Conservation (phyloP, 2,888 invertebrate species). For the Ceriagrion tenellum region DNA sequence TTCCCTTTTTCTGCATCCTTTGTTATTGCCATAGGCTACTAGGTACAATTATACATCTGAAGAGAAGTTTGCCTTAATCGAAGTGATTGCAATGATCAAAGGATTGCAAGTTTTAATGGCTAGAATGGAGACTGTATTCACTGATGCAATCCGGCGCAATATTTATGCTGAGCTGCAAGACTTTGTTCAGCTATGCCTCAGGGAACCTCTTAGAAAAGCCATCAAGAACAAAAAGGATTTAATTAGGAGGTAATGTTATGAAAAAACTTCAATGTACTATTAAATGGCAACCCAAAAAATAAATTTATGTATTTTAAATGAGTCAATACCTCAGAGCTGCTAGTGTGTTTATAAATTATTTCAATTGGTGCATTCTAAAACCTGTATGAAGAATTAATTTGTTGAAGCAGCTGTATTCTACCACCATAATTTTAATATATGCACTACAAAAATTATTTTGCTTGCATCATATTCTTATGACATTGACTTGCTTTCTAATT, state of each 20-base stretch:
- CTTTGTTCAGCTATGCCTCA: slow-evolving; percentile 92
- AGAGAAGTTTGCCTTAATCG: slow-evolving; percentile 98
- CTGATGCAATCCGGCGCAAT: slow-evolving; percentile 92
- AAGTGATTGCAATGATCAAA: slow-evolving; percentile 99
- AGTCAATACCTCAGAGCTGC: too few species aligned
- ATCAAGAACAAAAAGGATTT: slow-evolving; percentile 99
- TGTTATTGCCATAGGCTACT: slow-evolving; percentile 84
- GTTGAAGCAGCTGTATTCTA: too few species aligned
- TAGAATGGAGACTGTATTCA: slow-evolving; percentile 97
- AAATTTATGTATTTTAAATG: too few species aligned
- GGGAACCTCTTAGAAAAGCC: slow-evolving; percentile 97
- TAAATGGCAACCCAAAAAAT: too few species aligned
- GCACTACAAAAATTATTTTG: too few species aligned
- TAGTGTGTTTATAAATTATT: too few species aligned
- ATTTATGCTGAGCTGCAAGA: slow-evolving; percentile 98
- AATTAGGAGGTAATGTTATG: slow-evolving; percentile 83
- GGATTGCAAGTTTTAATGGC: slow-evolving; percentile 98
- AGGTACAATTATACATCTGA: slow-evolving; percentile 98
- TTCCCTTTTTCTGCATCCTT: not conserved
- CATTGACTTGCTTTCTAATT: too few species aligned
- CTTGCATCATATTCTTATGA: too few species aligned
- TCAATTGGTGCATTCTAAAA: too few species aligned
- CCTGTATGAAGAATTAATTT: too few species aligned
- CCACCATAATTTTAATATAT: too few species aligned
- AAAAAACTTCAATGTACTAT: too few species aligned